Percentiles rank a stretch among this genome's conserved stretches.
Evolutionary conservation across 1,140 invertebrate species (phyloP).

Genomic region (Ceratina japonica): DNA sequence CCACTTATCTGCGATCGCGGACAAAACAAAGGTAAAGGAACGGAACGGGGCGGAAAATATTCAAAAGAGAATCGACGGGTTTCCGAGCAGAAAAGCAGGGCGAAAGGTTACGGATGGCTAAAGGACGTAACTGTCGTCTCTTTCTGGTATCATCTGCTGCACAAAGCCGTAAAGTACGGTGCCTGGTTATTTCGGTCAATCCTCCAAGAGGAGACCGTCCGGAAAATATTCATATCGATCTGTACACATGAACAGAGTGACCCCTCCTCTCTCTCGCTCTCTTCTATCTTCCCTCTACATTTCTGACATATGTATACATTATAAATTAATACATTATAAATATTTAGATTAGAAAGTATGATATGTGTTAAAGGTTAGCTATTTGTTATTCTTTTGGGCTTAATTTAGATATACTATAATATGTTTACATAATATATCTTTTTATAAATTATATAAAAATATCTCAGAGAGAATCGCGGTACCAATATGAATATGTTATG

Average conservation of each 20-base stretch:
- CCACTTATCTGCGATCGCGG: neutral
- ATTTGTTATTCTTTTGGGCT: no score
- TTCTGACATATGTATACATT: neutral
- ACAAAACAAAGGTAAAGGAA: neutral
- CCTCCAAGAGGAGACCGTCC: constrained; percentile 57
- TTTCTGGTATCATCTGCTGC: constrained; percentile 50
- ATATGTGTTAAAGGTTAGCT: no score
- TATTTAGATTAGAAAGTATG: neutral
- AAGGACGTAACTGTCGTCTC: constrained; percentile 36
- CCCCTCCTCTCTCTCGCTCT: constrained; percentile 20
- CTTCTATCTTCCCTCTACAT: neutral
- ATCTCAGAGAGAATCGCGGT: no score
- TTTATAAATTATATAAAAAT: no score
- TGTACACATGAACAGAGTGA: constrained; percentile 42
- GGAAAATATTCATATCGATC: constrained; percentile 71
- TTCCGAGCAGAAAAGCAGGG: neutral
- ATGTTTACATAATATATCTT: no score
- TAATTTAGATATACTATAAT: no score
- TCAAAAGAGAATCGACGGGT: neutral
- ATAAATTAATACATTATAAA: neutral
- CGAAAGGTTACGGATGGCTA: constrained; percentile 6
- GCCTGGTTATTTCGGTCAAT: constrained; percentile 67
- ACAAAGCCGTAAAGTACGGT: constrained; percentile 63
- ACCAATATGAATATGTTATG: no score
- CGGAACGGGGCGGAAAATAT: neutral